These are phyloP conservation scores for Glaucidium brasilianum DNA, from an alignment of 2,113 vertebrate genomes.

Conservation along the genomic window DNA sequence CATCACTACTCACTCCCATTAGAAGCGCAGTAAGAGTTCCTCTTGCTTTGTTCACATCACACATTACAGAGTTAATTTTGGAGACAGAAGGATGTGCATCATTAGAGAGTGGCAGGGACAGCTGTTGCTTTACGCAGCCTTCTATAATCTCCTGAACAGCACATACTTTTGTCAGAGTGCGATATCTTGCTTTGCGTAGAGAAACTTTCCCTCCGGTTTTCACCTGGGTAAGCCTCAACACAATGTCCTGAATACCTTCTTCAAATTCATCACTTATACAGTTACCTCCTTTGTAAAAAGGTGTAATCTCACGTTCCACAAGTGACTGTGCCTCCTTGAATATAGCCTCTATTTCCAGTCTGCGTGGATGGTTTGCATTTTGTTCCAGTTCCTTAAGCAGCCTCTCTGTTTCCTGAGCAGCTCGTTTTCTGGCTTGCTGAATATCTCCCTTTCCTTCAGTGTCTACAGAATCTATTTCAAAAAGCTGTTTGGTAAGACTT, in stretches of 20 bases:
- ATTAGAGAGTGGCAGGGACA: conserved; percentile 88
- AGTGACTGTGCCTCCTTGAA: conserved; percentile 84
- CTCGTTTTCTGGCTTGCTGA: conserved; percentile 88
- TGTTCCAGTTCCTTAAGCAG: conserved; percentile 92
- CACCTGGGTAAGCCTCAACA: conserved; percentile 89
- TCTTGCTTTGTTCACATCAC: conserved; percentile 89
- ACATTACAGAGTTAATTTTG: conserved; percentile 92
- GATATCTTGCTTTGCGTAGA: conserved; percentile 89
- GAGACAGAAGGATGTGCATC: conserved; percentile 87
- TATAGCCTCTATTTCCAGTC: conserved; percentile 86
- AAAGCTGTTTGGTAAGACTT: conserved; percentile 84
- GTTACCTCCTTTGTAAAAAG: conserved; percentile 77
- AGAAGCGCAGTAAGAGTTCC: conserved; percentile 90
- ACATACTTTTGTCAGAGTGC: conserved; percentile 88
- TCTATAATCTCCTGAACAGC: conserved; percentile 92
- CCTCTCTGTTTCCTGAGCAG: conserved; percentile 88
- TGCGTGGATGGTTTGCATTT: conserved; percentile 88
- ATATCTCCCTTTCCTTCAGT: conserved; percentile 88
- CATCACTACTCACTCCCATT: conserved; percentile 86
- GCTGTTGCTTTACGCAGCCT: conserved; percentile 80
- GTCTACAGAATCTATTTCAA: conserved; percentile 94
- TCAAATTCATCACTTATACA: conserved; percentile 86
- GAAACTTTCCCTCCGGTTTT: conserved; percentile 92
- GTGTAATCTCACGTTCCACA: conserved; percentile 82
- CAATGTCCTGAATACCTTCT: conserved; percentile 87